Percentiles rank a stretch among this genome's conserved stretches.
Evolutionary conservation across 1,140 invertebrate genomes (phyloP).

Genomic region (Chironomus striatipennis): DNA sequence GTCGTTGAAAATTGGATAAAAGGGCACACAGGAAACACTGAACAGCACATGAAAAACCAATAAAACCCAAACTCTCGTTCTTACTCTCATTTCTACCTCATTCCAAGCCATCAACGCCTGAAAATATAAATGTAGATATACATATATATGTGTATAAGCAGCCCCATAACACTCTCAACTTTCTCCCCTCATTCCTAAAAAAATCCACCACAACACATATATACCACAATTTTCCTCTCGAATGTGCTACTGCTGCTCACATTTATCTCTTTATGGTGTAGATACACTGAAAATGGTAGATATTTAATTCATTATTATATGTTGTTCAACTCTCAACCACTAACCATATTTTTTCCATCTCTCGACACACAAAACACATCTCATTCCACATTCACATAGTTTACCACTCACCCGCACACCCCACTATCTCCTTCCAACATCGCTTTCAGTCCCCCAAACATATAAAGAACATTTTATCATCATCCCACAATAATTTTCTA

Average conservation of each 20-base stretch:
- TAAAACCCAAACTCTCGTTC: conserved; percentile 18
- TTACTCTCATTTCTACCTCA: not conserved
- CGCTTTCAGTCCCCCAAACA: no score
- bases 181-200: not conserved
- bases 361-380: conserved; percentile 23
- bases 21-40: not conserved
- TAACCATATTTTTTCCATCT: conserved; percentile 20
- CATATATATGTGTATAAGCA: not conserved
- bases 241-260: conserved; percentile 15
- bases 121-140: not conserved
- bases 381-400: not conserved
- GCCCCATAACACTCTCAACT: not conserved
- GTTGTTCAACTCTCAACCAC: conserved; percentile 15
- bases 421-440: no score
- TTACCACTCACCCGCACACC: not conserved
- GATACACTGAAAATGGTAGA: conserved; percentile 23
- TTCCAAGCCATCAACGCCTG: not conserved
- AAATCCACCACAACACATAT: not conserved
- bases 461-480: not conserved
- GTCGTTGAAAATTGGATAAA: conserved; percentile 13
- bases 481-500: not conserved
- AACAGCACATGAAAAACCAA: conserved; percentile 23
- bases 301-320: conserved; percentile 24
- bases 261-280: conserved; percentile 23
- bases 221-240: conserved; percentile 16